Percentiles rank a stretch among this genome's conserved stretches.
These are phyloP conservation scores for Pogonognathellus flavescens DNA, from an alignment of 1,140 invertebrate genomes.

Conservation along the genomic window DNA sequence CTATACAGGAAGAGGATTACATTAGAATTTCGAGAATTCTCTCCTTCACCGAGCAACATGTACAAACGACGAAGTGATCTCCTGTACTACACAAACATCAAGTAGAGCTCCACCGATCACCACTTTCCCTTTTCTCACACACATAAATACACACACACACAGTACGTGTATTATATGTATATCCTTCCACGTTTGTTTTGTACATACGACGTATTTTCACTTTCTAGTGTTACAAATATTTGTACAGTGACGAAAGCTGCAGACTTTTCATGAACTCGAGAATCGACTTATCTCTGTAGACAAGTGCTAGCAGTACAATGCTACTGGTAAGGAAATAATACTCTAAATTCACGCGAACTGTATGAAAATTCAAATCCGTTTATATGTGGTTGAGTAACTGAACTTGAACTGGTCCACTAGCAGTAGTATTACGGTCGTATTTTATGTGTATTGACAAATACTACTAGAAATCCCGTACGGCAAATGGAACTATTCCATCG, in stretches of 20 bases:
- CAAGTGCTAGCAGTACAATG: no score
- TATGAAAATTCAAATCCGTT: conserved; percentile 38
- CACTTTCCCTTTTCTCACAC: not conserved
- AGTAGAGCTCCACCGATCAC: not conserved
- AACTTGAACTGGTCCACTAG: not conserved
- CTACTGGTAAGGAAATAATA: no score
- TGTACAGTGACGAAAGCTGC: not conserved
- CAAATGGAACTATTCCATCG: not conserved
- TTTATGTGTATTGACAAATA: no score
- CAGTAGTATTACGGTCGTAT: not conserved
- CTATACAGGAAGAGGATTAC: not conserved
- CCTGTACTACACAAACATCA: not conserved
- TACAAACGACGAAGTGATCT: conserved; percentile 18
- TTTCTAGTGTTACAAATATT: not conserved
- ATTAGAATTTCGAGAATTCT: conserved; percentile 19
- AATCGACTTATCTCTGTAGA: not conserved
- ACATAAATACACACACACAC: no score
- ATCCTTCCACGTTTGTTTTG: not conserved
- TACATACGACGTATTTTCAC: conserved; percentile 10
- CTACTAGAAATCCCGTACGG: no score
- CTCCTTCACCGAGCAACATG: conserved; percentile 23
- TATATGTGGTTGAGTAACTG: conserved; percentile 26
- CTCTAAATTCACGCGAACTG: not conserved
- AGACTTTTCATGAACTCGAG: not conserved
- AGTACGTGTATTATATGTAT: not conserved